Percentiles rank a stretch among this genome's conserved stretches.
Conservation (phyloP, 2,888 invertebrate genomes). For the Noctua fimbriata region DNA sequence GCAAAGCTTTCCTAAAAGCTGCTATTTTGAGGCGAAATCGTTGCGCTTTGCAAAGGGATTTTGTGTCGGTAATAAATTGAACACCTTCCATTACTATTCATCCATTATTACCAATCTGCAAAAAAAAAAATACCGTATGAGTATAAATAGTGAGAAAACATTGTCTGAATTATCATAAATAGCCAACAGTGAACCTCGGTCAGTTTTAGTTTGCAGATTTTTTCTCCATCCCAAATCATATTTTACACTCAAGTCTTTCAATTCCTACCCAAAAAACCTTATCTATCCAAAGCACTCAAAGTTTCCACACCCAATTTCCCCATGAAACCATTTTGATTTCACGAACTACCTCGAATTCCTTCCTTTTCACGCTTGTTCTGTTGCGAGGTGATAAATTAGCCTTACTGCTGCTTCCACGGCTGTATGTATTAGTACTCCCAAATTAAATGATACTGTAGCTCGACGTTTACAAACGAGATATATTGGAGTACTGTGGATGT, state of each 20-base stretch:
- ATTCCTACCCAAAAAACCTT: not conserved
- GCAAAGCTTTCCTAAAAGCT: not conserved
- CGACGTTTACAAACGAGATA: conserved; percentile 41
- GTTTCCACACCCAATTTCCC: conserved; percentile 20
- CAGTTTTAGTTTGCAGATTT: not conserved
- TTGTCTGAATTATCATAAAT: too few species aligned
- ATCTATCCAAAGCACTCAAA: not conserved
- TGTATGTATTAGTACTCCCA: conserved; percentile 66
- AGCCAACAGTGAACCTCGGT: not conserved
- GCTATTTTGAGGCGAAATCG: not conserved
- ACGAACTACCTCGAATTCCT: conserved; percentile 37
- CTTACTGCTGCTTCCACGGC: conserved; percentile 42
- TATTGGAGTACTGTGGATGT: conserved; percentile 5
- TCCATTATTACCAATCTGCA: too few species aligned
- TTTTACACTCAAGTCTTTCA: not conserved
- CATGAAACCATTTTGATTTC: conserved; percentile 29
- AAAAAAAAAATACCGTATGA: too few species aligned
- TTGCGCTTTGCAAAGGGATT: not conserved
- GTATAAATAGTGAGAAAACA: too few species aligned
- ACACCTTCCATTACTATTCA: too few species aligned
- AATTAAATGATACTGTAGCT: conserved; percentile 61
- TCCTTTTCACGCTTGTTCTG: conserved; percentile 45
- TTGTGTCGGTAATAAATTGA: too few species aligned
- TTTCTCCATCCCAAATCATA: too few species aligned
- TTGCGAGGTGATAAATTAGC: conserved; percentile 60